Evolutionary conservation across 2,888 invertebrate genomes (phyloP).

Genomic region (Odontocerum albicorne): DNA sequence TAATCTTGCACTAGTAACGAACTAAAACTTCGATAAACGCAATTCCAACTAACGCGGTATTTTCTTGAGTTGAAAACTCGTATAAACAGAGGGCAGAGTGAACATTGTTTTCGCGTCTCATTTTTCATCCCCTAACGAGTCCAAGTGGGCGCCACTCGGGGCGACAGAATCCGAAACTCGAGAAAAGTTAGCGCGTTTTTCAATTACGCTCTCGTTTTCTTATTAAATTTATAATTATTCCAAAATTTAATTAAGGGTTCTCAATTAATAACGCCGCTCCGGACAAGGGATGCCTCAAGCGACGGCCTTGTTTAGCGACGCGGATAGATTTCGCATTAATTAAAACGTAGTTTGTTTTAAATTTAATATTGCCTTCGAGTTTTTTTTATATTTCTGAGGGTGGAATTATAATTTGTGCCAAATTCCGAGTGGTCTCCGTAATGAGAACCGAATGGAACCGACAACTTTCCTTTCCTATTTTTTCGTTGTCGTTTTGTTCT

Average conservation of each 20-base stretch:
- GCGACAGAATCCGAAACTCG: no score
- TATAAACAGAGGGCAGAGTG: no score
- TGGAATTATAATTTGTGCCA: constrained; percentile 62
- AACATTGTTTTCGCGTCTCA: neutral
- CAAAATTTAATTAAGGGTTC: constrained; percentile 37
- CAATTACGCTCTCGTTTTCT: constrained; percentile 36
- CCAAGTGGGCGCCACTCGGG: no score
- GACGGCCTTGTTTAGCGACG: constrained; percentile 29
- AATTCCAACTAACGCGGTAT: no score
- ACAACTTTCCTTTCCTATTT: no score
- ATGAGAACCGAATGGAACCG: constrained; percentile 33
- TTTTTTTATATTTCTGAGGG: no score
- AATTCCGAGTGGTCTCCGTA: constrained; percentile 41
- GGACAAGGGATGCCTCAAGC: constrained; percentile 21
- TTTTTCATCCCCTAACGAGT: neutral
- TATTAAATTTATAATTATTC: constrained; percentile 38
- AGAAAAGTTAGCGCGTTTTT: constrained; percentile 33
- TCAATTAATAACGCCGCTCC: constrained; percentile 34
- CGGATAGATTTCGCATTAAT: constrained; percentile 36
- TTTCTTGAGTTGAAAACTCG: no score
- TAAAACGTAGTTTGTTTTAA: constrained; percentile 43
- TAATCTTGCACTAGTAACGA: no score
- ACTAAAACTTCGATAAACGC: no score
- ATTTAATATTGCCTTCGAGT: constrained; percentile 52
- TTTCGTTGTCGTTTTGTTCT: no score